A percentile compares a stretch with the other conserved stretches of the same genome.
Conservation (phyloP, 2,113 vertebrate species). For the Lampris incognitus region DNA sequence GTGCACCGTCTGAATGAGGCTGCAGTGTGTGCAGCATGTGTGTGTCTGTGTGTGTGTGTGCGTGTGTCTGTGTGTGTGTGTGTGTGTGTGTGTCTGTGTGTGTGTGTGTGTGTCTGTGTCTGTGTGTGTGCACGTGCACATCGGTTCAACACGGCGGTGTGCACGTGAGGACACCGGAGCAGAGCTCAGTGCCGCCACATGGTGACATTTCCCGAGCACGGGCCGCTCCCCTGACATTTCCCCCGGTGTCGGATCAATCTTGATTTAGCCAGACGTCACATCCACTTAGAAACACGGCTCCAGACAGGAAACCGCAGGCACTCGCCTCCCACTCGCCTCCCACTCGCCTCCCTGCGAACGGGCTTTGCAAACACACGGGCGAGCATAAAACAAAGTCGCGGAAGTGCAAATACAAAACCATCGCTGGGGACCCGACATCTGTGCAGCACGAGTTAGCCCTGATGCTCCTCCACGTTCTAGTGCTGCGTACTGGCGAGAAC, state of each 20-base stretch:
- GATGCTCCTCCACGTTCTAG: not conserved
- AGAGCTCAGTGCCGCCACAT: conserved; percentile 48
- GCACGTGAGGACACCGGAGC: conserved; percentile 9
- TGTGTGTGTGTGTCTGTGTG: not conserved
- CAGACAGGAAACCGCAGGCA: conserved; percentile 62
- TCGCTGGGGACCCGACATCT: not conserved
- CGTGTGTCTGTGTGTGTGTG: too few relatives aligned
- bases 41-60: conserved; percentile 1
- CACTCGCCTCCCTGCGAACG: conserved; percentile 24
- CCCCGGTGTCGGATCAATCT: conserved; percentile 84
- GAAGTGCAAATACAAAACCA: conserved; percentile 39
- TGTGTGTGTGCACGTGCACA: conserved; percentile 15
- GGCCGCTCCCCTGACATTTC: conserved; percentile 81
- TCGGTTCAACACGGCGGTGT: not conserved
- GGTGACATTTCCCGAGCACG: conserved; percentile 80
- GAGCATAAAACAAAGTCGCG: conserved; percentile 35
- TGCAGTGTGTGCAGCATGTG: not conserved
- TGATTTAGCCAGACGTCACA: conserved; percentile 82
- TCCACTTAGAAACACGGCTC: conserved; percentile 75
- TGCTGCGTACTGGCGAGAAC: too few relatives aligned
- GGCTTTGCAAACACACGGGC: conserved; percentile 31
- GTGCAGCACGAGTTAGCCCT: conserved; percentile 2
- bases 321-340: conserved; percentile 40
- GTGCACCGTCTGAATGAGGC: not conserved
- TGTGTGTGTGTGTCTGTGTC: conserved; percentile 16